A percentile compares a stretch with the other conserved stretches of the same genome.
Conservation (phyloP, 2,797 vertebrate genomes). For the Pseudomugil gertrudae region DNA sequence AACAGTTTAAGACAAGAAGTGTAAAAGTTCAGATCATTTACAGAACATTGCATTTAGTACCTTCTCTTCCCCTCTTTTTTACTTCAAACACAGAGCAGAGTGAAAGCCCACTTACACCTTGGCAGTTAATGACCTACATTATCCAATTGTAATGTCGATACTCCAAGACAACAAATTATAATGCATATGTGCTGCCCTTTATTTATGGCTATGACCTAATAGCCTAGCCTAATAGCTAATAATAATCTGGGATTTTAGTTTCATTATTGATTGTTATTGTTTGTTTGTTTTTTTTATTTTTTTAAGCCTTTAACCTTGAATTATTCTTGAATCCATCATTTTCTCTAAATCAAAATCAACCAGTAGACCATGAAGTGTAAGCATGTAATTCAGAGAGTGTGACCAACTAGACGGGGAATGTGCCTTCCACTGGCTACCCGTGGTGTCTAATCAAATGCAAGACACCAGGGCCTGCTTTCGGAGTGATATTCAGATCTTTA, state of each 20-base stretch:
- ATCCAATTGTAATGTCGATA: neutral
- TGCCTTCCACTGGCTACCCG: neutral
- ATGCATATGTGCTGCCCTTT: neutral
- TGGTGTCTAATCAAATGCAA: neutral
- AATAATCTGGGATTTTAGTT: neutral
- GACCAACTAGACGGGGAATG: neutral
- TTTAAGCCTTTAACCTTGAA: too few relatives aligned
- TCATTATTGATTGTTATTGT: neutral
- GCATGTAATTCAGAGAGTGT: neutral
- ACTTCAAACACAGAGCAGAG: neutral
- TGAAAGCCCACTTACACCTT: neutral
- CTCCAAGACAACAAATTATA: neutral
- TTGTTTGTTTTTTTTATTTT: neutral
- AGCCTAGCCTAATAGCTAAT: neutral
- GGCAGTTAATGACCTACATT: neutral
- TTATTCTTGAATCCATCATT: neutral
- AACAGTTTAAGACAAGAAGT: neutral
- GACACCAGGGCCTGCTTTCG: neutral
- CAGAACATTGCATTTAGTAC: neutral
- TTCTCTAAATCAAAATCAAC: neutral
- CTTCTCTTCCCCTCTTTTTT: neutral
- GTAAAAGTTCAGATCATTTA: neutral
- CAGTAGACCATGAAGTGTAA: neutral
- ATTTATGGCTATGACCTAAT: neutral
- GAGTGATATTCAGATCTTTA: neutral